These are phyloP conservation scores for Columba janthina DNA, from an alignment of 2,113 vertebrate species.

Conservation along the genomic window DNA sequence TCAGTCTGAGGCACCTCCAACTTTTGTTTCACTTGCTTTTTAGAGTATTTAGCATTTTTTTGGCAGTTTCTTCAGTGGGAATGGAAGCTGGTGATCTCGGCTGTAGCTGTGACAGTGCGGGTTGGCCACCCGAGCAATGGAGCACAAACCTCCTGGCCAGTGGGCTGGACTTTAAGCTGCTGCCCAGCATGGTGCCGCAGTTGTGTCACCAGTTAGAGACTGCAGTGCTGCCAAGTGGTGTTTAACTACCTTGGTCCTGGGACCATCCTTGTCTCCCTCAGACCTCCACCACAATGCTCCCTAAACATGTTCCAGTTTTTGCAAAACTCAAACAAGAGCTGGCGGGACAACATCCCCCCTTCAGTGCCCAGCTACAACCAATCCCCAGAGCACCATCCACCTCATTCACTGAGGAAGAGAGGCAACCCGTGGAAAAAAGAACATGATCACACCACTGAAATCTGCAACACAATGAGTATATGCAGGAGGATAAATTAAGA, in stretches of 20 bases:
- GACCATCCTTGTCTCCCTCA: background rate
- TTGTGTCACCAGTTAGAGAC: background rate
- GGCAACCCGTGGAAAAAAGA: background rate
- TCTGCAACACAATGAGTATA: background rate
- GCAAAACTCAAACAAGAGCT: background rate
- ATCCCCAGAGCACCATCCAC: background rate
- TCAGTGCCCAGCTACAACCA: background rate
- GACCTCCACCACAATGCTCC: fast-evolving
- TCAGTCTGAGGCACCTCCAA: background rate
- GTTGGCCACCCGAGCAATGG: background rate
- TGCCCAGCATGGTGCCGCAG: background rate
- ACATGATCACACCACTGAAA: fast-evolving
- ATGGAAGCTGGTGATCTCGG: background rate
- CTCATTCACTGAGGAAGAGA: background rate
- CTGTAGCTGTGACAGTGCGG: background rate
- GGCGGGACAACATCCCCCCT: background rate
- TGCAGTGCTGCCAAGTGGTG: background rate
- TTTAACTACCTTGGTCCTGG: background rate
- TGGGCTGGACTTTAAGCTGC: background rate
- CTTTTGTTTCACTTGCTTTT: background rate
- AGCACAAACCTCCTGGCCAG: background rate
- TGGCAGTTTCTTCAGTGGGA: background rate
- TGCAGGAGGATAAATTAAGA: background rate
- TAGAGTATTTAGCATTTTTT: background rate
- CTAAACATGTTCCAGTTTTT: background rate